Conservation (phyloP, 2,888 invertebrate species). For the Andrena flavipes region DNA sequence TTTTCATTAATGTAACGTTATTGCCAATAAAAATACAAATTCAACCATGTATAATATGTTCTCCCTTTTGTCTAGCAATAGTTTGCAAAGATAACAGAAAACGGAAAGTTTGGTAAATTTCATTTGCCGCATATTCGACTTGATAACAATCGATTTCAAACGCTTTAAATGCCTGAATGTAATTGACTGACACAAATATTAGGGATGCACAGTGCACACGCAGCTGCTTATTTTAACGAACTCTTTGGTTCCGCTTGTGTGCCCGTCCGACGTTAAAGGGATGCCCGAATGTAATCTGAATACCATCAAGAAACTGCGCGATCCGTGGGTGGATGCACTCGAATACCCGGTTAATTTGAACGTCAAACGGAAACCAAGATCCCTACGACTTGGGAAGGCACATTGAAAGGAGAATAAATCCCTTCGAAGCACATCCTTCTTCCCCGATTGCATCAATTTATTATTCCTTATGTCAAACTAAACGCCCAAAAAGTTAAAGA, state of each 20-base stretch:
- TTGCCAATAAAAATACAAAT: too few relatives aligned
- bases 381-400: constrained; percentile 37
- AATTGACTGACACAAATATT: constrained; percentile 44
- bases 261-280: constrained; percentile 57
- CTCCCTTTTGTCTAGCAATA: too few relatives aligned
- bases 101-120: background rate
- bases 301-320: constrained; percentile 72
- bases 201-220: constrained; percentile 39
- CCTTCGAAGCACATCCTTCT: background rate
- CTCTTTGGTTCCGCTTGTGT: constrained; percentile 60
- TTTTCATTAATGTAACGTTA: too few relatives aligned
- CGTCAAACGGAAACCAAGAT: constrained; percentile 60
- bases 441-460: background rate
- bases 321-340: constrained; percentile 80
- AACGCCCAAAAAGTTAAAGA: too few relatives aligned
- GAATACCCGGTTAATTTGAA: constrained; percentile 76
- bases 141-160: constrained; percentile 16
- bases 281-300: constrained; percentile 77
- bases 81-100: background rate
- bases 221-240: constrained; percentile 72
- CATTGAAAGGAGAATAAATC: background rate
- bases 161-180: background rate
- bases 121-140: background rate
- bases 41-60: too few relatives aligned
- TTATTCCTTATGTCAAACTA: background rate